Percentiles rank a stretch among this genome's conserved stretches.
Evolutionary conservation across 1,140 invertebrate species (phyloP).

Genomic region (Hypothenemus hampei): DNA sequence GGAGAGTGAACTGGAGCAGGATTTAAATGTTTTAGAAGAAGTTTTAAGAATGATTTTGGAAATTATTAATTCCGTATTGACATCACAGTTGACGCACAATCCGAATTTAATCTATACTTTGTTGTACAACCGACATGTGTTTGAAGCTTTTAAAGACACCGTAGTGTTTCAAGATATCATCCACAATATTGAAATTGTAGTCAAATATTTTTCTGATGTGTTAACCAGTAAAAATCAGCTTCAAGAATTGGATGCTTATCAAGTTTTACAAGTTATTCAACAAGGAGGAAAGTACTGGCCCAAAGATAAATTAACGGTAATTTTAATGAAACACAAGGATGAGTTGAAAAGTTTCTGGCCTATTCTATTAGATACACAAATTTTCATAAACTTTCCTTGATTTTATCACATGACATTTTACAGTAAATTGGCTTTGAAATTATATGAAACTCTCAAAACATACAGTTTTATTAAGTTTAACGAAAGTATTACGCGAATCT

Average conservation of each 20-base stretch:
- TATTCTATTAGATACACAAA: no score
- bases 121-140: conserved; percentile 89
- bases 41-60: conserved; percentile 94
- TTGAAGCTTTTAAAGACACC: conserved; percentile 81
- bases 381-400: no score
- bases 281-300: conserved; percentile 86
- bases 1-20: conserved; percentile 61
- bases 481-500: no score
- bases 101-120: conserved; percentile 94
- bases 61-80: conserved; percentile 91
- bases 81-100: conserved; percentile 84
- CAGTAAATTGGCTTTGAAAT: no score
- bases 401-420: no score
- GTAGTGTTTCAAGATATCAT: conserved; percentile 92
- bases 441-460: no score
- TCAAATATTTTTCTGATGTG: conserved; percentile 45
- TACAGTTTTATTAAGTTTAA: no score
- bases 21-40: conserved; percentile 93
- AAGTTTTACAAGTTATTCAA: conserved; percentile 82
- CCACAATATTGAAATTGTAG: conserved; percentile 92
- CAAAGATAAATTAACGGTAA: conserved; percentile 83
- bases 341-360: no score
- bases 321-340: no score
- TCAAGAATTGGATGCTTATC: conserved; percentile 69
- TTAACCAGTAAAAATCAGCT: conserved; percentile 38